Percentiles rank a stretch among this genome's conserved stretches.
Evolutionary conservation across 2,888 invertebrate species (phyloP).

Genomic region (Poecilus cupreus): DNA sequence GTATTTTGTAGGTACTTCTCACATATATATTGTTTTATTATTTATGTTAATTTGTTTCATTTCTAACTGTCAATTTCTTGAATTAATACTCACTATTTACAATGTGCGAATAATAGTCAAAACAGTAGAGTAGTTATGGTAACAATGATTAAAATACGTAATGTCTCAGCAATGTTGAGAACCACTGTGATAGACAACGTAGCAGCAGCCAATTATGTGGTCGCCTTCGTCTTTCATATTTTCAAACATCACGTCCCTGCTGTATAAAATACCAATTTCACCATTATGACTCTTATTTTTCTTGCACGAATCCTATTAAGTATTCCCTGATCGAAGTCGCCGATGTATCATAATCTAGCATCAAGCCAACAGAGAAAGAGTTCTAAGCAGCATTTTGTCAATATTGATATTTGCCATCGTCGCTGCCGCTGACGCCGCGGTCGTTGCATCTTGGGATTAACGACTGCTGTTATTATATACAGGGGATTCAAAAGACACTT

Average conservation of each 20-base stretch:
- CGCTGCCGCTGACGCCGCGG: neutral
- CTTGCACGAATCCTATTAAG: conserved; percentile 7
- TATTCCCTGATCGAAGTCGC: conserved; percentile 23
- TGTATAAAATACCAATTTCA: conserved; percentile 21
- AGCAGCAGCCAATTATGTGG: neutral
- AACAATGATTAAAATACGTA: too few species aligned
- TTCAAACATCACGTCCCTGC: conserved; percentile 13
- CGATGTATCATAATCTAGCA: conserved; percentile 7
- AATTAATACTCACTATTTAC: too few species aligned
- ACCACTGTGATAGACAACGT: neutral
- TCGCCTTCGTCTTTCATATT: neutral
- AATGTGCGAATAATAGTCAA: too few species aligned
- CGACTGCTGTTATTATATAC: neutral
- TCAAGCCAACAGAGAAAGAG: neutral
- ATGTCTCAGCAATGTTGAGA: neutral
- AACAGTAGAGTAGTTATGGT: too few species aligned
- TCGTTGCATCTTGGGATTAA: conserved; percentile 9
- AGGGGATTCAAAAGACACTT: too few species aligned
- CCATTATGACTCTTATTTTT: conserved; percentile 17
- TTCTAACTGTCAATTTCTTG: too few species aligned
- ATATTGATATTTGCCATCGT: conserved; percentile 6
- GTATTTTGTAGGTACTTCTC: too few species aligned
- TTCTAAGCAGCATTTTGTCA: conserved; percentile 9
- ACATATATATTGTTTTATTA: too few species aligned
- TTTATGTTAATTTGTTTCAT: too few species aligned